phyloP scores from a whole-genome alignment of 2,113 vertebrate genomes.

The Andinoacara biseriatus region DNA sequence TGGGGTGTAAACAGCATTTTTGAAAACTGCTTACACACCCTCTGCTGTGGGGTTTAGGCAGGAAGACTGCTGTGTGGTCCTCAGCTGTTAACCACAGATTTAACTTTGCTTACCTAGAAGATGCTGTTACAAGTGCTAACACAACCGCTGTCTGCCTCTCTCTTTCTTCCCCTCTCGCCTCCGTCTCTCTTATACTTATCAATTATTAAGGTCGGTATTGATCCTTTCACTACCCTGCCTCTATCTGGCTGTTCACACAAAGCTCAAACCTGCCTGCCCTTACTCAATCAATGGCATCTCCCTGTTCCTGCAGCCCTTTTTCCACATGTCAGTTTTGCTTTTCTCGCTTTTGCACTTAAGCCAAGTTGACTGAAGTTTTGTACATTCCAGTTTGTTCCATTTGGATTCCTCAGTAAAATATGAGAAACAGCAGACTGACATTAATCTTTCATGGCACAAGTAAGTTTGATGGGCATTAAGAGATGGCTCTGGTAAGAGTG shows the following conservation, averaged over 20 bases:
- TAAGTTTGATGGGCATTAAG: slow-evolving; percentile 51
- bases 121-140: slow-evolving; percentile 73
- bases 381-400: slow-evolving; percentile 44
- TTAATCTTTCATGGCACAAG: slow-evolving; percentile 60
- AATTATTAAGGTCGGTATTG: slow-evolving; percentile 85
- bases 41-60: slow-evolving; percentile 36
- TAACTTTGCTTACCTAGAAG: slow-evolving; percentile 80
- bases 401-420: slow-evolving; percentile 58
- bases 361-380: slow-evolving; percentile 45
- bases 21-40: slow-evolving; percentile 65
- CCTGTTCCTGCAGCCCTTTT: slow-evolving; percentile 53
- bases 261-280: slow-evolving; percentile 77
- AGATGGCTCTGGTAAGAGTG: slow-evolving; percentile 28
- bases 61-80: slow-evolving; percentile 62
- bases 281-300: slow-evolving; percentile 79
- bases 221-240: slow-evolving; percentile 82
- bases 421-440: slow-evolving; percentile 36
- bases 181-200: slow-evolving; percentile 78
- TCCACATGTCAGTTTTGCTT: slow-evolving; percentile 69
- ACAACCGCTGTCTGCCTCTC: slow-evolving; percentile 52
- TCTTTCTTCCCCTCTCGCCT: slow-evolving; percentile 54
- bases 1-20: slow-evolving; percentile 61
- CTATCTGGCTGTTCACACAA: slow-evolving; percentile 82
- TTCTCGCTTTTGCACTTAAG: slow-evolving; percentile 66
- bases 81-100: slow-evolving; percentile 79